Evolutionary conservation across 2,888 invertebrate genomes (phyloP).

Genomic region (Brachylomia viminalis): DNA sequence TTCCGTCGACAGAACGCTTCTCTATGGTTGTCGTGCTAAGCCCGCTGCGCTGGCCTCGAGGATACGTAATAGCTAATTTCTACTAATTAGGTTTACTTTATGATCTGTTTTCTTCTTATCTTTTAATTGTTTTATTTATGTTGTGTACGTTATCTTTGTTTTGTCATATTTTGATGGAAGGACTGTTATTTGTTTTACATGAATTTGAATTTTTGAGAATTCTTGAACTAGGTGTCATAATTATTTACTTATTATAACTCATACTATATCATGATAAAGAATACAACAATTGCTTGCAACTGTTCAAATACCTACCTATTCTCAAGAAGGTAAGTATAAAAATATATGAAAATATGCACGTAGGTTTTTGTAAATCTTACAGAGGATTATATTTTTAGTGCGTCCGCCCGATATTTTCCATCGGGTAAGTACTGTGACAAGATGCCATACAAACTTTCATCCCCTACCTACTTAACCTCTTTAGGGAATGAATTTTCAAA

Average conservation of each 20-base stretch:
- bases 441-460: background rate
- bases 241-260: background rate
- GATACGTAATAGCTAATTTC: no score
- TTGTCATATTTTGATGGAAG: conserved; percentile 18
- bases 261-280: background rate
- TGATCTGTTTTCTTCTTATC: conserved; percentile 16
- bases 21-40: no score
- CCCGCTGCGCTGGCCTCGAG: no score
- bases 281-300: background rate
- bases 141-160: conserved; percentile 9
- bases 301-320: conserved; percentile 11
- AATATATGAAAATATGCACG: background rate
- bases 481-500: background rate
- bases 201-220: conserved; percentile 4
- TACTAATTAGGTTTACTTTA: background rate
- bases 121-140: conserved; percentile 4
- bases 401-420: background rate
- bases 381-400: background rate
- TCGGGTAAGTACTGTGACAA: background rate
- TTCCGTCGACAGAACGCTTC: no score
- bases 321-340: background rate
- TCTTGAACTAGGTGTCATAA: background rate
- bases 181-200: background rate
- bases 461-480: background rate
- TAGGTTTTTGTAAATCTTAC: background rate